Evolutionary conservation across 2,797 vertebrate species (phyloP).

Genomic region (Parotocinclus haroldoi): DNA sequence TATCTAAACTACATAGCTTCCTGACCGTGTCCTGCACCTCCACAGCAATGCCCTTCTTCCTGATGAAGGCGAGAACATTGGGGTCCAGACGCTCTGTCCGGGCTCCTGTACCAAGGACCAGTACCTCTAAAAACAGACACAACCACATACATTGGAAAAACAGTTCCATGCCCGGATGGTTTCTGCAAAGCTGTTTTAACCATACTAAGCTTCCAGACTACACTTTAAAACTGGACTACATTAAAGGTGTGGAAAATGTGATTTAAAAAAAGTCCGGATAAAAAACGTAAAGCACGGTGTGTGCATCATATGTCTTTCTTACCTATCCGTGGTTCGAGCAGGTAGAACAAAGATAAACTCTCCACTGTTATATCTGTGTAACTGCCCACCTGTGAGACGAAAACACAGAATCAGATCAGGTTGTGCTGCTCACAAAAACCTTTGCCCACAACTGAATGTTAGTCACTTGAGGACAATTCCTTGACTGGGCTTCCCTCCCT

Average conservation of each 20-base stretch:
- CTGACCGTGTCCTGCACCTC: conserved; percentile 94
- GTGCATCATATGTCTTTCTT: conserved; percentile 19
- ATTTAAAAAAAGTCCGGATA: too few relatives aligned
- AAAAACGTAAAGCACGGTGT: too few relatives aligned
- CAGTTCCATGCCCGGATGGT: too few relatives aligned
- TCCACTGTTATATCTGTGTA: conserved; percentile 80
- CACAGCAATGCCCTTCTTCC: conserved; percentile 79
- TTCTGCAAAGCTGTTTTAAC: too few relatives aligned
- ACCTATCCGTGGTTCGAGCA: conserved; percentile 89
- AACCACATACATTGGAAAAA: not conserved
- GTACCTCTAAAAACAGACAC: conserved; percentile 73
- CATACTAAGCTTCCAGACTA: too few relatives aligned
- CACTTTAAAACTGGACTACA: too few relatives aligned
- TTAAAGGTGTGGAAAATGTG: too few relatives aligned
- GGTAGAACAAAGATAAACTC: conserved; percentile 87
- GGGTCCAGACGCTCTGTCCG: conserved; percentile 75
- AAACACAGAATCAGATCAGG: not conserved
- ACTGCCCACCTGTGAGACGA: conserved; percentile 75
- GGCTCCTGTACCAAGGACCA: conserved; percentile 89
- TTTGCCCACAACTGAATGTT: too few relatives aligned
- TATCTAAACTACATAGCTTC: too few relatives aligned
- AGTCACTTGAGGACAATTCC: too few relatives aligned
- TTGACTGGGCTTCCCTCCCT: too few relatives aligned
- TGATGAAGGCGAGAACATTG: conserved; percentile 68
- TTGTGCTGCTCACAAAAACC: too few relatives aligned